phyloP scores from a whole-genome alignment of 2,113 vertebrate species.

The Gymnarchus niloticus region DNA sequence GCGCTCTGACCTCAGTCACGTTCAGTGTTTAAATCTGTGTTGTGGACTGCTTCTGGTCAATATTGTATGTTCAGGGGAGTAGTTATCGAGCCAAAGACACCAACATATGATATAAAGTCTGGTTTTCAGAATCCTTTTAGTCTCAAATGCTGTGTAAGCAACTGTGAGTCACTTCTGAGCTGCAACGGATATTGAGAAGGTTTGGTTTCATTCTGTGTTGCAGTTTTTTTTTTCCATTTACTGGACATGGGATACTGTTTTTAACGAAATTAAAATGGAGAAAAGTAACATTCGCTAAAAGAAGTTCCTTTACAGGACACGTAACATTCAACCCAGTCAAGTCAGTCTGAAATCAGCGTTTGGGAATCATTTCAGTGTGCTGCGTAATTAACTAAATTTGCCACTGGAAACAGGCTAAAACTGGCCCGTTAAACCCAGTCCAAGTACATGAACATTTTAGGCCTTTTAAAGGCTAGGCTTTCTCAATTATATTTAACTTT shows the following conservation, averaged over 20 bases:
- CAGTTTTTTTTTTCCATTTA: neutral
- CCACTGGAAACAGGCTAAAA: neutral
- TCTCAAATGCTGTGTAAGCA: neutral
- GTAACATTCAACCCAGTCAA: neutral
- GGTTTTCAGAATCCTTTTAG: neutral
- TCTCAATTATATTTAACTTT: constrained; percentile 14
- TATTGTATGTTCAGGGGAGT: neutral
- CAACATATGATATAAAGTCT: neutral
- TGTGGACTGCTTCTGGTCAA: too few species aligned
- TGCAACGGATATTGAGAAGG: neutral
- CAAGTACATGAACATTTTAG: neutral
- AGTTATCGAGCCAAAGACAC: neutral
- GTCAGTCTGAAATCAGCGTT: neutral
- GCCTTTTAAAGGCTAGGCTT: neutral
- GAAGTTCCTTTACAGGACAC: neutral
- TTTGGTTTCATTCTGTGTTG: neutral
- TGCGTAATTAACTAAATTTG: constrained; percentile 10
- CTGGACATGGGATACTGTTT: neutral
- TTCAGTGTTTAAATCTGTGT: too few species aligned
- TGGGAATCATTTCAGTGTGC: neutral
- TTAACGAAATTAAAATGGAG: neutral
- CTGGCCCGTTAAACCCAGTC: neutral
- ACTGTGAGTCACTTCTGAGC: neutral
- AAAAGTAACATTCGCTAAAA: neutral
- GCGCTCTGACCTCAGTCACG: neutral